A percentile compares a stretch with the other conserved stretches of the same genome.
Conservation (phyloP, 2,888 invertebrate species). For the Melangyna quadrimaculata region DNA sequence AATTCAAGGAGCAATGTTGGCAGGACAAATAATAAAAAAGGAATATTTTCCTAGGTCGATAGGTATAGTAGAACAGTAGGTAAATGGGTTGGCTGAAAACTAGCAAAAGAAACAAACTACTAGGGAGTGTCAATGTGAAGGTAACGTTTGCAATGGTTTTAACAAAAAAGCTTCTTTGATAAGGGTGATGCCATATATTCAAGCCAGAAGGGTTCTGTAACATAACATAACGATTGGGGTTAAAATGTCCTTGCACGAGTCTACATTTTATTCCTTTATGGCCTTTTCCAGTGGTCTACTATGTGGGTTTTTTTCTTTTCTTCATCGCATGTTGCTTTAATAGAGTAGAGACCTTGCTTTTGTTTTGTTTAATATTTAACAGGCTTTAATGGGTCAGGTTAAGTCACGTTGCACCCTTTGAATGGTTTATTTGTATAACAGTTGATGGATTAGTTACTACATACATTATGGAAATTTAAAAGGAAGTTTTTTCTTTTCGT, state of each 20-base stretch:
- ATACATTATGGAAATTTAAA: too few relatives aligned
- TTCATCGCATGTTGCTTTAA: not conserved
- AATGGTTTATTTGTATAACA: not conserved
- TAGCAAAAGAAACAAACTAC: constrained; percentile 23
- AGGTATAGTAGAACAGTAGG: not conserved
- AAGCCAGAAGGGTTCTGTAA: not conserved
- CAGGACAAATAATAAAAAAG: not conserved
- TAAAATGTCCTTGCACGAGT: constrained; percentile 39
- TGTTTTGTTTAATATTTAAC: not conserved
- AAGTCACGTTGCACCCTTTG: constrained; percentile 24
- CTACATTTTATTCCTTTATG: constrained; percentile 18
- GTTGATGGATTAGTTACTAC: too few relatives aligned
- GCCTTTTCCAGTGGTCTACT: not conserved
- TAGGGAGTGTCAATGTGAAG: constrained; percentile 60
- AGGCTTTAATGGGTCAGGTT: constrained; percentile 25
- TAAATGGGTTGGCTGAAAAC: constrained; percentile 18
- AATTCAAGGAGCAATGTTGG: constrained; percentile 25
- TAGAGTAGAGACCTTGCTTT: not conserved
- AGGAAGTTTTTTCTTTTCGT: too few relatives aligned
- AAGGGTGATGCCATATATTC: not conserved
- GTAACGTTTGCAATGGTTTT: not conserved
- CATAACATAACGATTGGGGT: constrained; percentile 7
- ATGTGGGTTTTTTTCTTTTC: not conserved
- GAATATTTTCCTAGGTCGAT: not conserved
- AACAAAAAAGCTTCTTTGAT: constrained; percentile 1